Evolutionary conservation across 2,113 vertebrate species (phyloP).

Genomic region (Aspiorhynchus laticeps): DNA sequence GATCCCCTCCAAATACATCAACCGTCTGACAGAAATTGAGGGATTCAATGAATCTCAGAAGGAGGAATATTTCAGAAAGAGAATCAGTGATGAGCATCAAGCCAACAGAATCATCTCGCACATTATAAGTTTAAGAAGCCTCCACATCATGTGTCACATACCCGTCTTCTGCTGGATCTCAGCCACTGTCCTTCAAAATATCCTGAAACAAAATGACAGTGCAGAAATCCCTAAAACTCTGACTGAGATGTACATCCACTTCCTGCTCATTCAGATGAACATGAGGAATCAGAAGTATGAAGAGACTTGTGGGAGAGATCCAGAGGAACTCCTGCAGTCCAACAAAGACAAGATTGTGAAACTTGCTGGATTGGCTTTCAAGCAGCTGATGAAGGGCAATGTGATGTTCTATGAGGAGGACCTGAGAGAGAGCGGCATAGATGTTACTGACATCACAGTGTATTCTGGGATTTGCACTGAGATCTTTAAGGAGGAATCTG

Average conservation of each 20-base stretch:
- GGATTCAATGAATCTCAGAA: conserved; percentile 49
- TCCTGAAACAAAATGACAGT: not conserved
- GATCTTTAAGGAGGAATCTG: conserved; percentile 30
- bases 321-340: not conserved
- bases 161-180: conserved; percentile 49
- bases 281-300: conserved; percentile 28
- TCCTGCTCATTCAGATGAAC: conserved; percentile 38
- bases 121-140: conserved; percentile 16
- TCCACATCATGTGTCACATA: conserved; percentile 50
- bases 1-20: conserved; percentile 30
- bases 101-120: not conserved
- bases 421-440: conserved; percentile 32
- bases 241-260: not conserved
- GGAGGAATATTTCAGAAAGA: conserved; percentile 32
- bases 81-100: not conserved
- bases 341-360: conserved; percentile 28
- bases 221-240: conserved; percentile 15
- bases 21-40: conserved; percentile 43
- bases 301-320: not conserved
- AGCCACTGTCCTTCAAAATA: conserved; percentile 35
- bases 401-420: conserved; percentile 43
- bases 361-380: conserved; percentile 39
- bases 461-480: conserved; percentile 32
- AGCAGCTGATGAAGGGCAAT: conserved; percentile 25
- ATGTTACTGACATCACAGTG: conserved; percentile 8